Base-by-base conservation (phyloP, 2,888 invertebrate species). In the Ptychoptera albimana region DNA sequence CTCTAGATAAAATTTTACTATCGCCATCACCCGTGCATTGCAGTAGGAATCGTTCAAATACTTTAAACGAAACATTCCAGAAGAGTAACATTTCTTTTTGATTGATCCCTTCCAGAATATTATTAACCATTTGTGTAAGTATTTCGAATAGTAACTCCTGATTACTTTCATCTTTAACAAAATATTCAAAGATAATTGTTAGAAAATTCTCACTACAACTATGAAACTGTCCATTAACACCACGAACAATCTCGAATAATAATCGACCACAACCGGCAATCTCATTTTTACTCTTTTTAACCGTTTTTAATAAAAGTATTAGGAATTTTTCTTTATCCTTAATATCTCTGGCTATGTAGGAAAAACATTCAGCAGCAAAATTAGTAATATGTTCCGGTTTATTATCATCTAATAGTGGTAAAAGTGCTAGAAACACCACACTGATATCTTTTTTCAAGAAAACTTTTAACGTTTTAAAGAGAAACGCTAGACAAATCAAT, bases 341-440 rank as follows among this genome's bases (percentile, higher is more conserved):
- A 10, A 88, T 79, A 70, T 89, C 89, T 50, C 94, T 72, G 3
- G 91, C 84, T 2, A 97, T 82, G 70, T 91, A 96, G 1, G 94
- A 85, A 71, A 96, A 94, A 63, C 92, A 87, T 66, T 96, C 93
- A 0, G 92, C 89, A 5, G 94, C 92, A 74, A 96, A 97, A 57
- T 83, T 83, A 52, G 85, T 82, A 15, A 96, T 79, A 58, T 92
- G 89, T 49, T 77, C 75, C 16, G 87, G 85, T 54, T 80, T 78
- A n/a, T 70, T 68, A 43, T 80, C 79, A 52, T 82, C 80, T 34
- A 94, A 62, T 6, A 94, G 65, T 0, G 88, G 86, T 32, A 86
- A 60, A 8, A 87, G 71, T 39, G 75, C 70, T 50, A 75, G 74
- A 50, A 87, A 75, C 0, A 91, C 77, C 11, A 72, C 68, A 39